Base-by-base conservation (phyloP, 2,888 invertebrate genomes). In the Euplexia lucipara region DNA sequence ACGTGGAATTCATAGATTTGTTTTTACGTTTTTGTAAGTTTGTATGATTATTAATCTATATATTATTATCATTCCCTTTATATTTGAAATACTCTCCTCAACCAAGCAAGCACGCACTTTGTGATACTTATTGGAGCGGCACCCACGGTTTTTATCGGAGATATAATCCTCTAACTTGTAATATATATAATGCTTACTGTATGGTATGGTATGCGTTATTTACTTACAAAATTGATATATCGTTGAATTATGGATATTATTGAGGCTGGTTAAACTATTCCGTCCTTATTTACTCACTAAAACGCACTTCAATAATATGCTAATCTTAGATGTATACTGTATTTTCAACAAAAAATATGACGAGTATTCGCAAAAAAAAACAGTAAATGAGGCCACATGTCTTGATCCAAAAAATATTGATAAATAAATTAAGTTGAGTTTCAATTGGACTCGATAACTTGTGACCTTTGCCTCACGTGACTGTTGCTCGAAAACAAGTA, bases 381-480 rank as follows among this genome's bases (percentile, higher is more conserved):
- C 26, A 26, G 5, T 26, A 26, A 14, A 57, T 42, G 60, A 63
- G 37, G 42, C 34, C 44, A 20, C 8, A 30, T 26, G 26, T 16
- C 9, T 39, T 22, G 20, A 30, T 52, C 26, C 10, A 48, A 63
- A 78, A 60, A 44, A 20, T 39, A 41, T 20, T 67, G 10, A 64
- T 62, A 32, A 34, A 75, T 51, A 67, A 73, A 56, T 66, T 59
- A 16, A 42, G 34, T 48, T 63, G 30, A 12, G 14, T 63, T 76
- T 56, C 22, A 67, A 67, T 69, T 54, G 41, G 52, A 49, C 52
- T 64, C 30, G 68, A 77, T 79, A 72, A 61, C 62, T 62, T 18
- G 30, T 67, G 48, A 60, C 79, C 73, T 66, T 64, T 65, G 49
- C 41, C 65, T 81, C 82, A 80, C 71, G 68, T 80, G 71, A 80